Base-by-base conservation (phyloP, 2,113 vertebrate genomes). In the Diglossa brunneiventris region DNA sequence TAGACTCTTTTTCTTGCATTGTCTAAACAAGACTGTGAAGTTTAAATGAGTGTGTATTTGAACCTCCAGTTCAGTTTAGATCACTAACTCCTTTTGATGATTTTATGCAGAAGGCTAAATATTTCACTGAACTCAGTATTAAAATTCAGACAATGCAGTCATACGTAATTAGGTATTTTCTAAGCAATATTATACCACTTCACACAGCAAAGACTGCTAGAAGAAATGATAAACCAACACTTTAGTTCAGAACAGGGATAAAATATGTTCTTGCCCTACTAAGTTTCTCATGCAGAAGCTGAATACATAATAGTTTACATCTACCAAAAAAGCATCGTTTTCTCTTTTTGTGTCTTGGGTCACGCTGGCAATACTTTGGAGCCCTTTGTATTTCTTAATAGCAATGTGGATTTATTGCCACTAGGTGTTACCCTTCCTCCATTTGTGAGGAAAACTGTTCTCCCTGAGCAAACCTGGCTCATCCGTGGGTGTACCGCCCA, bases 371-470 rank as follows among this genome's bases (percentile, higher is more conserved):
- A 7, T 8, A 31, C 18, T 35, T 27, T 0, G 10, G 49, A 75
- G 41, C 8, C 7, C 61, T 88, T 35, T 13, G 10, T 15, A 28
- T 31, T 33, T 49, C 31, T 61, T 69, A 70, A 20, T 3, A 94
- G 97, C 94, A 97, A 67, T 68, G 90, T 23, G 33, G 12, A 7
- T n/a, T 31, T 59, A 15, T 1, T 6, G 86, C 97, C 98, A 95
- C 97, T 96, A 98, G 98, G 70, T 97, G 98, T 1, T 78, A 84
- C 68, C 74, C 95, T 97, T 96, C 73, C 86, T 92, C 97, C 92
- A 95, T 13, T 83, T 39, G 13, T 22, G 39, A 63, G 70, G 61
- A 35, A 76, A 86, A 52, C 14, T 13, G 5, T 49, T 24, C 37
- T n/a, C 13, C 27, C 35, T 5, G 35, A 35, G 74, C 17, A 67